These are phyloP conservation scores for Lobophora halterata DNA, from an alignment of 2,888 invertebrate genomes.

Conservation along the genomic window DNA sequence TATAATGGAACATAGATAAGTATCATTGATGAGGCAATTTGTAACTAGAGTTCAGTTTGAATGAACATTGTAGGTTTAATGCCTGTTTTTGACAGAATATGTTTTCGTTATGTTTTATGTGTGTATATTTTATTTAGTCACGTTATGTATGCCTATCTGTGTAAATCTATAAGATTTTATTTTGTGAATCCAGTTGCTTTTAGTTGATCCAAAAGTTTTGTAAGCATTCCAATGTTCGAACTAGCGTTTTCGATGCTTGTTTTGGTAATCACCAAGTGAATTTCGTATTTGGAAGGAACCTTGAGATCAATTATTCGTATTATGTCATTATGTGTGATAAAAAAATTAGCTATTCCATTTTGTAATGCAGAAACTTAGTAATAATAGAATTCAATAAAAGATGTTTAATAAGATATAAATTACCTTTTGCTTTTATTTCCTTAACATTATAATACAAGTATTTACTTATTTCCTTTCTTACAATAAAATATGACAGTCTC, in stretches of 20 bases:
- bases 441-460: too few relatives aligned
- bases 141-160: constrained; percentile 18
- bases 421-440: constrained; percentile 34
- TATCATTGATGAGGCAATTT: constrained; percentile 9
- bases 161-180: constrained; percentile 29
- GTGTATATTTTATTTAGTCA: constrained; percentile 29
- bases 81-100: constrained; percentile 1
- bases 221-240: constrained; percentile 27
- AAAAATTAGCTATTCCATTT: constrained; percentile 50
- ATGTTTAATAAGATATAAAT: constrained; percentile 32
- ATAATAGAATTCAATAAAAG: constrained; percentile 44
- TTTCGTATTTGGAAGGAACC: constrained; percentile 5
- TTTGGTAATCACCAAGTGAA: constrained; percentile 1
- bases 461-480: too few relatives aligned
- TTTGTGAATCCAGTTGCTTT: constrained; percentile 27
- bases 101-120: constrained; percentile 22
- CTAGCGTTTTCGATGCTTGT: background rate
- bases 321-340: constrained; percentile 30
- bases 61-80: constrained; percentile 2
- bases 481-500: too few relatives aligned
- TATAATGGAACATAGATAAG: constrained; percentile 10
- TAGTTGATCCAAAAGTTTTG: constrained; percentile 19
- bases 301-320: constrained; percentile 21
- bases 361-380: constrained; percentile 47
- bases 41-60: constrained; percentile 4